These are phyloP conservation scores for Cephus pygmeus DNA, from an alignment of 2,888 invertebrate species.

Conservation along the genomic window DNA sequence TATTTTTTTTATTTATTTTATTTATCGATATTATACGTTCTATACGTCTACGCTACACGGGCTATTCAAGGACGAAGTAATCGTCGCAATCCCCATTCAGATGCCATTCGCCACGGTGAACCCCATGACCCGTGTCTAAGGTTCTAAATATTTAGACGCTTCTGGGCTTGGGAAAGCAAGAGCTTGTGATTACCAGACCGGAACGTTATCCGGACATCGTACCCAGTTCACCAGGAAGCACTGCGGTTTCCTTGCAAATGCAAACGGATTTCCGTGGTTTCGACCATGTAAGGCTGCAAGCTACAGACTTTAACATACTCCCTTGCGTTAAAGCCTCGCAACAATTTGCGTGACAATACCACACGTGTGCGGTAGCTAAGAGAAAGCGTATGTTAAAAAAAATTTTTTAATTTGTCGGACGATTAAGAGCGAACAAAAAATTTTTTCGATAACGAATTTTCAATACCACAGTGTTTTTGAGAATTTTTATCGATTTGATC, in stretches of 20 bases:
- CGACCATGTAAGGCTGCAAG: constrained; percentile 5
- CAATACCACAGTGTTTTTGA: no score
- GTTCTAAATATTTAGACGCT: constrained; percentile 35
- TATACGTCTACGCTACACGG: no score
- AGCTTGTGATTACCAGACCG: constrained; percentile 40
- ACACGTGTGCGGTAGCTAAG: no score
- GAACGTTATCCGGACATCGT: constrained; percentile 35
- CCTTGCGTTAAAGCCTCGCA: neutral
- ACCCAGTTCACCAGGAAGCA: constrained; percentile 16
- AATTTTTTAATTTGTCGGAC: neutral
- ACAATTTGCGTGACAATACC: neutral
- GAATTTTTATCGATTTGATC: no score
- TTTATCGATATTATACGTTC: no score
- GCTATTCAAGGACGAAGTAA: no score
- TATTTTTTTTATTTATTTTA: no score
- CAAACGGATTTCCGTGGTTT: constrained; percentile 19
- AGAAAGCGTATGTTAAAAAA: no score
- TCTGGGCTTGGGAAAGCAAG: constrained; percentile 21
- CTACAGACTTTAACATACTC: neutral
- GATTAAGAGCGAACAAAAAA: neutral
- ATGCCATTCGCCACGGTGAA: no score
- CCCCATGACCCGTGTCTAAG: constrained; percentile 12
- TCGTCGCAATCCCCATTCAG: no score
- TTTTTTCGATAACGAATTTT: no score
- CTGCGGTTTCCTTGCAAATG: constrained; percentile 21